phyloP scores from a whole-genome alignment of 2,113 vertebrate genomes.

The Protobothrops mucrosquamatus region DNA sequence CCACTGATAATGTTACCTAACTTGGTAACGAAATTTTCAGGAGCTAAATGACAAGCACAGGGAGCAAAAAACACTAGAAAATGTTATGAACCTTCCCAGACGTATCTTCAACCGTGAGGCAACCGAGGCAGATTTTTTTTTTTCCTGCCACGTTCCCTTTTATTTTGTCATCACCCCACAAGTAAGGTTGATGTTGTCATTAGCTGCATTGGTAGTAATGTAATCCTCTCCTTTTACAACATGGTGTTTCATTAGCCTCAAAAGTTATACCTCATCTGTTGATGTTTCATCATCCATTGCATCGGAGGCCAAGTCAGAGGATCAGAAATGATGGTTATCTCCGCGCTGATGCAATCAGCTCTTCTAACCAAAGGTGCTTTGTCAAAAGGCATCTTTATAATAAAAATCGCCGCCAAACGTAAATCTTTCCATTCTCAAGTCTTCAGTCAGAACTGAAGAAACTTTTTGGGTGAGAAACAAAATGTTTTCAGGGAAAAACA shows the following conservation, averaged over 20 bases:
- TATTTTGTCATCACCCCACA: not conserved
- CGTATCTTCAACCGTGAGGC: not conserved
- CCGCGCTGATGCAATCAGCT: not conserved
- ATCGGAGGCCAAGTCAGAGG: not conserved
- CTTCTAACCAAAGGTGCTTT: not conserved
- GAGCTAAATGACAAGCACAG: too few species aligned
- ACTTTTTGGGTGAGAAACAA: too few species aligned
- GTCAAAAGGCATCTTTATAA: not conserved
- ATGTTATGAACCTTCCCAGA: not conserved
- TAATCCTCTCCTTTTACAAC: not conserved
- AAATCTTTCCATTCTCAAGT: too few species aligned
- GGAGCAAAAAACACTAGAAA: not conserved
- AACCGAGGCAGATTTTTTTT: not conserved
- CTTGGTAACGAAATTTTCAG: too few species aligned
- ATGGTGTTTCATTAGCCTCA: not conserved
- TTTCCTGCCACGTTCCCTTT: not conserved
- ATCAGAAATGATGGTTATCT: not conserved
- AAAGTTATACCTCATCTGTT: not conserved
- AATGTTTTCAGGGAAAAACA: too few species aligned
- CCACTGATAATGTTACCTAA: too few species aligned
- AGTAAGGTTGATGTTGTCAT: not conserved
- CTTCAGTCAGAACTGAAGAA: too few species aligned
- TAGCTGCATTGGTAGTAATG: not conserved
- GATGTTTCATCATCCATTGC: not conserved
- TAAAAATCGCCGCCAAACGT: not conserved